Evolutionary conservation across 2,113 vertebrate genomes (phyloP), one percentile per base, ranked within the genome.

Genomic region (Tupaia tana): DNA sequence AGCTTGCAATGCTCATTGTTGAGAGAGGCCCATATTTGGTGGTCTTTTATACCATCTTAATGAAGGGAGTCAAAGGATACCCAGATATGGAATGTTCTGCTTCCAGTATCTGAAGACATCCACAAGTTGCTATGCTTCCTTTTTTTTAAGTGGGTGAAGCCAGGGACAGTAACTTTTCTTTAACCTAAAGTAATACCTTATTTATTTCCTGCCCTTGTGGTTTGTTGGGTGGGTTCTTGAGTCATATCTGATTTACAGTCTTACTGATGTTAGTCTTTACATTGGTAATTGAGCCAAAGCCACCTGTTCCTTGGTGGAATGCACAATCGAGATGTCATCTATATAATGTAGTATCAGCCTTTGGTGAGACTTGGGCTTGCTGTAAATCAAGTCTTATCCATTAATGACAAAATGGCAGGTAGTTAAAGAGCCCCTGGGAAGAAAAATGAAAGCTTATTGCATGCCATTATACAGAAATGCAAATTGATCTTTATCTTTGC

Each of bases 1-100:
- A 64, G 81, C 31, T 86, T 63, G 73, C 25, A 25, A 1, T 78
- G 66, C n/a, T 94, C 74, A 14, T 22, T 13, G n/a, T 27, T 43
- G 75, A 82, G 43, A 59, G 77, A 18, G 4, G 52, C 63, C 66
- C 34, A 43, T 11, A 6, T 29, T 58, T 25, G 63, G 19, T 27
- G 87, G 31, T 0, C 25, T 89, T 9, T 54, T 20, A 2, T 10
- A 7, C 29, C 14, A 9, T 24, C 43, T 84, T 64, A 11, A 20
- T 43, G 58, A 20, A 82, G 69, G 14, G 67, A 0, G 18, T 15
- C 24, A 7, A 25, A 92, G 75, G 43, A 56, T 13, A 34, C 31
- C 1, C 52, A 66, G 90, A 27, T 61, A 43, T 54, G 15, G 13
- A 13, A 16, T 0, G 0, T 29, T 13, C 22, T 25, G 1, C n/a